A percentile compares a stretch with the other conserved stretches of the same genome.
phyloP scores from a whole-genome alignment of 35 echinoderm and acorn worm genomes.

The Holothuria glaberrima region DNA sequence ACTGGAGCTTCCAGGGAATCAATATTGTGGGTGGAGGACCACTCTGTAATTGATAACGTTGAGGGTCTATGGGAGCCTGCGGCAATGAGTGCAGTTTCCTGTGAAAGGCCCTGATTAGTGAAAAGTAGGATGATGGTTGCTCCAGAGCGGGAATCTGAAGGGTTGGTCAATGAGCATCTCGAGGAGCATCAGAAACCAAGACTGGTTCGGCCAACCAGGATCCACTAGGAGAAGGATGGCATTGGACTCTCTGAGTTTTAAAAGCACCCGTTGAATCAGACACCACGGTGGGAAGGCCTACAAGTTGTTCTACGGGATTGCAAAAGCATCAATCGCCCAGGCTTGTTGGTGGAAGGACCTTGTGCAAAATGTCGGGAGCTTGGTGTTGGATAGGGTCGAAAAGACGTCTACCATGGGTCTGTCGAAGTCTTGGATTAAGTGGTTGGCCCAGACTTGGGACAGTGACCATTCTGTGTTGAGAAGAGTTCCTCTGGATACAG shows the following conservation, averaged over 20 bases:
- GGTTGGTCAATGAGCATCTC: not conserved
- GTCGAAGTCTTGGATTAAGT: slow-evolving; percentile 3
- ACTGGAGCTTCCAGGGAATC: not conserved
- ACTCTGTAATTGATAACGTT: not conserved
- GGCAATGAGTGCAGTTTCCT: not conserved
- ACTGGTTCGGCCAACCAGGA: not conserved
- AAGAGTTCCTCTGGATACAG: slow-evolving; percentile 26
- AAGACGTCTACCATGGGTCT: slow-evolving; percentile 23
- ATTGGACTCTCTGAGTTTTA: not conserved
- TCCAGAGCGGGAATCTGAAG: not conserved
- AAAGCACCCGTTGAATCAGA: not conserved
- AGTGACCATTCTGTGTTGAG: slow-evolving; percentile 17
- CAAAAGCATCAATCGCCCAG: not conserved
- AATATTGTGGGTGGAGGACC: not conserved
- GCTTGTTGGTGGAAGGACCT: not conserved
- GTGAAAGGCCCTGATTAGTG: not conserved
- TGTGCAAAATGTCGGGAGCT: slow-evolving; percentile 14
- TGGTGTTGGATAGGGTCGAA: not conserved
- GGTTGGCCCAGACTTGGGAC: not conserved
- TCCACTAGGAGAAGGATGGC: not conserved
- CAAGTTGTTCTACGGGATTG: not conserved
- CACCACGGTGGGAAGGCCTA: slow-evolving; percentile 37
- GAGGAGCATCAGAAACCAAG: not conserved
- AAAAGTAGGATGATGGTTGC: not conserved
- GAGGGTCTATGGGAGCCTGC: not conserved